These are phyloP conservation scores for Drosophila tani DNA, from an alignment of 1,140 invertebrate genomes.

Conservation along the genomic window DNA sequence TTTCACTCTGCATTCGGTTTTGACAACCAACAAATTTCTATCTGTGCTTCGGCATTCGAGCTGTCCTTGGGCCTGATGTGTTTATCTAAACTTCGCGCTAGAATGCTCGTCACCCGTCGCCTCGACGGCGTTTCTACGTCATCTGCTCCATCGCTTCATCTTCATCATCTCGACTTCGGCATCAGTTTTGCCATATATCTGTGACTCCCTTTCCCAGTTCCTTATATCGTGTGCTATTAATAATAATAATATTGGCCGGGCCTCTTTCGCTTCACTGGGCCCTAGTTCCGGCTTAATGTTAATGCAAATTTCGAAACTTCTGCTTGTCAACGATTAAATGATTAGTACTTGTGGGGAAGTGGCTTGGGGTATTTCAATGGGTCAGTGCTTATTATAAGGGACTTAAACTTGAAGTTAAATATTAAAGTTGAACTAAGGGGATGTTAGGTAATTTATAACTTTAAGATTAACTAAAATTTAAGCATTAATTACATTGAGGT, in stretches of 20 bases:
- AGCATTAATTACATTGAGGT: neutral
- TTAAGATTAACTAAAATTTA: neutral
- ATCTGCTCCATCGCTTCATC: conserved; percentile 66
- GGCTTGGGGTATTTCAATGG: neutral
- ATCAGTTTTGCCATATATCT: conserved; percentile 7
- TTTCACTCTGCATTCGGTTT: conserved; percentile 49
- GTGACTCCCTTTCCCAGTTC: conserved; percentile 36
- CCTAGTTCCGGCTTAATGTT: conserved; percentile 72
- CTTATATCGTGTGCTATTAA: conserved; percentile 54
- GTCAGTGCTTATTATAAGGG: conserved; percentile 3
- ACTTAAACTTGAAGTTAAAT: neutral
- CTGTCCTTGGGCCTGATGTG: conserved; percentile 49
- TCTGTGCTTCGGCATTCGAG: conserved; percentile 38
- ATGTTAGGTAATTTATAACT: neutral
- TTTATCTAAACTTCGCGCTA: conserved; percentile 81
- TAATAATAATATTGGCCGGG: conserved; percentile 56
- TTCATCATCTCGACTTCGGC: conserved; percentile 51
- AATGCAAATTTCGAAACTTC: conserved; percentile 67
- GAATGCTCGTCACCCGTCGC: conserved; percentile 67
- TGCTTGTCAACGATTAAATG: conserved; percentile 34
- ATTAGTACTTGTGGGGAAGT: conserved; percentile 3
- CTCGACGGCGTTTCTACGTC: conserved; percentile 57
- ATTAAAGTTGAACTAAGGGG: neutral
- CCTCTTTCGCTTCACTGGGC: conserved; percentile 62
- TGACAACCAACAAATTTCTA: conserved; percentile 79